phyloP scores from a whole-genome alignment of 2,113 vertebrate genomes.

The Chloroceryle aenea region DNA sequence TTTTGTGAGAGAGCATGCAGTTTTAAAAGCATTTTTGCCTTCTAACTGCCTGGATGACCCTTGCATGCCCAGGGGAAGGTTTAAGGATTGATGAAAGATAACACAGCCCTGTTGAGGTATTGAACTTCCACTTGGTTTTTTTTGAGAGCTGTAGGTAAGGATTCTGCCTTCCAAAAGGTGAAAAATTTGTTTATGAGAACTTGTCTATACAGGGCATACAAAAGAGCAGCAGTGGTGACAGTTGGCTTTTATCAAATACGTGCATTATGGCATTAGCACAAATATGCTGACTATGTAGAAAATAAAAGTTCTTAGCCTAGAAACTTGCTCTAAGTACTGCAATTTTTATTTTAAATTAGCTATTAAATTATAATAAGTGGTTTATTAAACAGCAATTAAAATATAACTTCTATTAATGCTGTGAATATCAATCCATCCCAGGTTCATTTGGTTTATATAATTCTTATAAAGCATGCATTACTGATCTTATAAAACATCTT shows the following conservation, averaged over 20 bases:
- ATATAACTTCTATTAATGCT: conserved; percentile 56
- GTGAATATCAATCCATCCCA: background rate
- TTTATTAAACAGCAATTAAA: conserved; percentile 52
- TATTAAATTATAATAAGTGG: conserved; percentile 14
- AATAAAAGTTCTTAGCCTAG: background rate
- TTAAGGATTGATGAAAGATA: background rate
- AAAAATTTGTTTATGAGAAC: background rate
- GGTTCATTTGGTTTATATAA: background rate
- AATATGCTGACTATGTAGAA: background rate
- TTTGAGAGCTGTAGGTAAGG: background rate
- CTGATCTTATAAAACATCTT: background rate
- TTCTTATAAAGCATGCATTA: background rate
- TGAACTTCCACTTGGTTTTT: background rate
- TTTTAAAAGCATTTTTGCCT: background rate
- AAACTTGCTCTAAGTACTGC: background rate
- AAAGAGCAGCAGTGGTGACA: background rate
- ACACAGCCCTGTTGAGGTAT: background rate
- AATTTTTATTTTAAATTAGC: conserved; percentile 26
- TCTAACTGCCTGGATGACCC: background rate
- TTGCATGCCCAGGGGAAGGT: background rate
- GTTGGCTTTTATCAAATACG: background rate
- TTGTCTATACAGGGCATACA: background rate
- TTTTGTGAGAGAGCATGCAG: background rate
- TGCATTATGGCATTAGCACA: background rate
- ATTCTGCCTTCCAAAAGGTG: background rate